phyloP scores from a whole-genome alignment of 2,888 invertebrate genomes.

The Eulithis prunata region DNA sequence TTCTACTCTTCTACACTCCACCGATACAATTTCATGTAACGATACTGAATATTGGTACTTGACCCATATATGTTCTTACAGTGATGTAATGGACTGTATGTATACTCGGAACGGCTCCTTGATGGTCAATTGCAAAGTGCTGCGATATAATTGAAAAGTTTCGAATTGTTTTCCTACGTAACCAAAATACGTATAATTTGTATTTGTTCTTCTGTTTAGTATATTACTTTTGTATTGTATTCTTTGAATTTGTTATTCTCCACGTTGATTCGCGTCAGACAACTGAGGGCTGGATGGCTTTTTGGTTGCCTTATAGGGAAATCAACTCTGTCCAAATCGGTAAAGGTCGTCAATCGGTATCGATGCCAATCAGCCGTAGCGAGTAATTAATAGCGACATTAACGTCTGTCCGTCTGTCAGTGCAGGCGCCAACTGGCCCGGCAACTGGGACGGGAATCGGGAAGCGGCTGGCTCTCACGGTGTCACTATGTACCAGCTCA shows the following conservation, averaged over 20 bases:
- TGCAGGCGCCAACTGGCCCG: slow-evolving; percentile 58
- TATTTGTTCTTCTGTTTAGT: background rate
- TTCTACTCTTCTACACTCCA: slow-evolving; percentile 39
- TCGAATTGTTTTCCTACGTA: slow-evolving; percentile 1
- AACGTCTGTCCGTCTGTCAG: slow-evolving; percentile 42
- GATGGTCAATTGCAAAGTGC: slow-evolving; percentile 16
- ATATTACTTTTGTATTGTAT: no score
- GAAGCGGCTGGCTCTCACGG: slow-evolving; percentile 49
- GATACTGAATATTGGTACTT: slow-evolving; percentile 37
- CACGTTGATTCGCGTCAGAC: background rate
- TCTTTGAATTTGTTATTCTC: background rate
- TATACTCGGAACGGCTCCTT: slow-evolving; percentile 23
- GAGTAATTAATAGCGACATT: slow-evolving; percentile 49
- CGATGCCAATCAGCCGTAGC: slow-evolving; percentile 49
- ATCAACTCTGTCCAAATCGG: slow-evolving; percentile 17
- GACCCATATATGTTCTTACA: slow-evolving; percentile 35
- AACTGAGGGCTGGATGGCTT: background rate
- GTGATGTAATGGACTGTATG: slow-evolving; percentile 28
- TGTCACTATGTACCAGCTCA: slow-evolving; percentile 34
- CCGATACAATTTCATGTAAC: slow-evolving; percentile 46
- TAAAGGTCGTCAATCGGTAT: slow-evolving; percentile 33
- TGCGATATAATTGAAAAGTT: slow-evolving; percentile 12
- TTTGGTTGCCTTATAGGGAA: slow-evolving; percentile 26
- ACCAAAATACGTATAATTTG: background rate
- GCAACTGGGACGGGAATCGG: slow-evolving; percentile 51